phyloP scores from a whole-genome alignment of 2,113 vertebrate genomes.

The Pseudopipra pipra region DNA sequence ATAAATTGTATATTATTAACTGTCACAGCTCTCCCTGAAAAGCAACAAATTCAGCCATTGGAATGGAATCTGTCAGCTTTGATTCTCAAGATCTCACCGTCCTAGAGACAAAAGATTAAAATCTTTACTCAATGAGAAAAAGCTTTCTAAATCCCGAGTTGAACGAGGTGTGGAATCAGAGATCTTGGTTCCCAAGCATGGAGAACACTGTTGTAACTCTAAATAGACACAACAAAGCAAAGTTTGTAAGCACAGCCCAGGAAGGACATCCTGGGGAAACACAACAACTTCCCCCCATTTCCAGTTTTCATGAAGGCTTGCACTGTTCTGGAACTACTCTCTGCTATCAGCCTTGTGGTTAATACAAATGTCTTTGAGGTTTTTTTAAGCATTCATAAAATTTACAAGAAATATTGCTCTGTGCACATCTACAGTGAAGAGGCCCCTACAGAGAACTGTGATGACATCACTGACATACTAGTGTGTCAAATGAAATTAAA shows the following conservation, averaged over 20 bases:
- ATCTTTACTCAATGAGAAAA: not conserved
- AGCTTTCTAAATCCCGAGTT: not conserved
- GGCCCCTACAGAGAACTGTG: not conserved
- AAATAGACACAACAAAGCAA: not conserved
- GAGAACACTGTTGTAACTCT: not conserved
- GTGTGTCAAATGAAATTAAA: not conserved
- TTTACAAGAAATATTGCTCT: not conserved
- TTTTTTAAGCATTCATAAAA: not conserved
- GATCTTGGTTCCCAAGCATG: not conserved
- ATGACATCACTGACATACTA: not conserved
- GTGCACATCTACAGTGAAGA: not conserved
- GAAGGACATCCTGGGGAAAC: not conserved
- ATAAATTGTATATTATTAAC: not conserved
- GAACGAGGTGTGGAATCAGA: not conserved
- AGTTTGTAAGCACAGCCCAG: not conserved
- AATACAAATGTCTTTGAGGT: accelerated
- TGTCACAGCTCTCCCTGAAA: not conserved
- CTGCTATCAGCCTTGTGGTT: not conserved
- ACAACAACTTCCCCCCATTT: not conserved
- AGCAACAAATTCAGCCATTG: not conserved
- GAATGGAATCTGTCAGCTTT: not conserved
- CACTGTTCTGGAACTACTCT: not conserved
- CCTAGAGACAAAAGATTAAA: not conserved
- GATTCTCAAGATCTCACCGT: not conserved
- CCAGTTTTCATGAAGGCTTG: not conserved